These are phyloP conservation scores for Tetrao urogallus DNA, from an alignment of 2,113 vertebrate genomes.

Conservation along the genomic window DNA sequence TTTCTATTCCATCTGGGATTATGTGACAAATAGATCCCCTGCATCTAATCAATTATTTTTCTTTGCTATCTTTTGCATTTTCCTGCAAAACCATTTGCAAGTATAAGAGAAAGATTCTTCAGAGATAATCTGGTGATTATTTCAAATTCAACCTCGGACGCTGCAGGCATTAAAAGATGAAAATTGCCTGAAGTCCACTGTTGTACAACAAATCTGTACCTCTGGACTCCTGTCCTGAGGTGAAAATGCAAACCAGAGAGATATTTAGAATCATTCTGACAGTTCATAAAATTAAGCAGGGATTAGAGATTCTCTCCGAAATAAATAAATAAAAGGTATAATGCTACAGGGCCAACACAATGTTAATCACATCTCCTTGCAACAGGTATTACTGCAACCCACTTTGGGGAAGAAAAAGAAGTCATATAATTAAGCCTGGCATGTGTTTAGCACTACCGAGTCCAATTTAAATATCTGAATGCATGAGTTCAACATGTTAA, in stretches of 20 bases:
- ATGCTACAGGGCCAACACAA: slow-evolving; percentile 71
- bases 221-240: slow-evolving; percentile 80
- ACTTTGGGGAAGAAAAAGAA: slow-evolving; percentile 24
- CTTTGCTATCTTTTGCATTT: slow-evolving; percentile 73
- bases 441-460: background rate
- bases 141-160: slow-evolving; percentile 67
- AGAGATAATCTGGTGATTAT: slow-evolving; percentile 83
- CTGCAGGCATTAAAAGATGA: slow-evolving; percentile 80
- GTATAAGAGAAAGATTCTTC: slow-evolving; percentile 76
- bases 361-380: slow-evolving; percentile 66
- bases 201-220: slow-evolving; percentile 75
- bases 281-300: slow-evolving; percentile 84
- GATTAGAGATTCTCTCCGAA: slow-evolving; percentile 79
- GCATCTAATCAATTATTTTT: slow-evolving; percentile 76
- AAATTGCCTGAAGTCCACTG: slow-evolving; percentile 82
- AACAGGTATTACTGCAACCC: slow-evolving; percentile 73
- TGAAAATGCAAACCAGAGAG: slow-evolving; percentile 82
- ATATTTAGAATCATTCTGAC: slow-evolving; percentile 83
- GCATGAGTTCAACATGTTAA: background rate
- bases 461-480: background rate
- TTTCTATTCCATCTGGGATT: slow-evolving; percentile 76
- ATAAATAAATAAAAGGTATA: slow-evolving; percentile 67
- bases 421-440: slow-evolving; percentile 50
- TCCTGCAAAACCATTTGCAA: slow-evolving; percentile 78
- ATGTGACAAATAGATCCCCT: slow-evolving; percentile 70